Conservation (phyloP, 2,888 invertebrate species). For the Lomographa bimaculata region DNA sequence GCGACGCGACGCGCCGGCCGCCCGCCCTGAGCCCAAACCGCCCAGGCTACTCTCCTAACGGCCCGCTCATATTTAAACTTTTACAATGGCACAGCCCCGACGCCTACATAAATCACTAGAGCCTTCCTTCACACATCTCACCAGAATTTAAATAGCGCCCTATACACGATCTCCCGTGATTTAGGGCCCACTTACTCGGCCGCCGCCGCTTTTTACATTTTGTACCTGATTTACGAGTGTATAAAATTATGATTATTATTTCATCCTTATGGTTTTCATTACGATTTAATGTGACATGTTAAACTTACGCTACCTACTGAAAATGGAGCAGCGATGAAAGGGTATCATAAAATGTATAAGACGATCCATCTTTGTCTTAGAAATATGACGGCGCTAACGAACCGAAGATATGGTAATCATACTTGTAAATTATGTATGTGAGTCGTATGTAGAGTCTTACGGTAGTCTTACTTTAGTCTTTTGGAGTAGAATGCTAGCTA, state of each 20-base stretch:
- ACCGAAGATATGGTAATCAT: conserved; percentile 18
- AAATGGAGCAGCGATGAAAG: conserved; percentile 10
- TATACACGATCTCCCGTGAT: conserved; percentile 66
- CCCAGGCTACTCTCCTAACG: conserved; percentile 34
- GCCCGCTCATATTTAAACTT: conserved; percentile 72
- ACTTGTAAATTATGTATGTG: conserved; percentile 19
- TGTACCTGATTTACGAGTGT: conserved; percentile 47
- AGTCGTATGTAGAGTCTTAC: conserved; percentile 1
- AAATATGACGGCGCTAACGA: conserved; percentile 18
- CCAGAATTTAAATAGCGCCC: conserved; percentile 74
- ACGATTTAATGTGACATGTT: conserved; percentile 22
- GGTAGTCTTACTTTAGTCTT: conserved; percentile 4
- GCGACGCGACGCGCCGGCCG: conserved; percentile 25
- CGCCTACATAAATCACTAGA: conserved; percentile 69
- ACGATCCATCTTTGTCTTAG: conserved; percentile 11
- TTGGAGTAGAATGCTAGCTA: conserved; percentile 1
- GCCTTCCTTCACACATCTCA: conserved; percentile 72
- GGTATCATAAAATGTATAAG: conserved; percentile 11
- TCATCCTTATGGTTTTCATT: conserved; percentile 27
- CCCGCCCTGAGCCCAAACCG: conserved; percentile 30
- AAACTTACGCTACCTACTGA: conserved; percentile 6
- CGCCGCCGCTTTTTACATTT: conserved; percentile 47
- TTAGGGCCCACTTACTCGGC: conserved; percentile 57
- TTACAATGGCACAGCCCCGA: conserved; percentile 61
- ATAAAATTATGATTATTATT: conserved; percentile 35